Base-by-base conservation (phyloP, 2,797 vertebrate genomes). In the Eurystomus glaucurus region DNA sequence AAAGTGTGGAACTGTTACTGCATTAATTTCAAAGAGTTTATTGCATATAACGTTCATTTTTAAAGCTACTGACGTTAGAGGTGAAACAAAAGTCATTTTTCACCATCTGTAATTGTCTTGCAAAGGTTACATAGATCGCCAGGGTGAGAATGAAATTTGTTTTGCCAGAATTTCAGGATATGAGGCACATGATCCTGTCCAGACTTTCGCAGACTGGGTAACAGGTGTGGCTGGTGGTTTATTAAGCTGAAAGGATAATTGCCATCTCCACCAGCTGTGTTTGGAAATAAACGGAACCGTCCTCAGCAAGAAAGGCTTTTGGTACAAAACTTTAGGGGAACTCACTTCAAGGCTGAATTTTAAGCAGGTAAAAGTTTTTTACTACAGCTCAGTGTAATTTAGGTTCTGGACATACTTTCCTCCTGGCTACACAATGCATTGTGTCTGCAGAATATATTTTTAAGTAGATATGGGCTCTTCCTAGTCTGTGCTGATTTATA, bases 401-500 rank as follows among this genome's bases (percentile, higher is more conserved):
- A 26, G 5, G 5, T 90, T 93, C 28, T 65, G 50, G 46, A 43
- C 0, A 0, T 50, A 13, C 60, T 85, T 90, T 60, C 39, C 80
- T 65, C 15, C n/a, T 77, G 29, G 2, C 14, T 66, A 22, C 12
- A 14, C 72, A 14, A 22, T 68, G 23, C 7, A 28, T 2, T 57
- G 14, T 11, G 6, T 57, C 58, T 71, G 3, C n/a, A 88, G 39
- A 66, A 66, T 33, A 16, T 18, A 28, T 76, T 60, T 82, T 60
- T 50, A 58, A 65, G 14, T 45, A 41, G 9, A 10, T 22, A 20
- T 0, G 0, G 3, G 2, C 25, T 71, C 7, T 81, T 90, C 33
- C 28, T 52, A 14, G 10, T 29, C 41, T 33, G 3, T 88, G 33
- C 20, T 74, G 68, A 45, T 75, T 90, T 60, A 45, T 43, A 46